These are phyloP conservation scores for Medauroidea extradentata DNA, from an alignment of 1,140 invertebrate species.

Conservation along the genomic window DNA sequence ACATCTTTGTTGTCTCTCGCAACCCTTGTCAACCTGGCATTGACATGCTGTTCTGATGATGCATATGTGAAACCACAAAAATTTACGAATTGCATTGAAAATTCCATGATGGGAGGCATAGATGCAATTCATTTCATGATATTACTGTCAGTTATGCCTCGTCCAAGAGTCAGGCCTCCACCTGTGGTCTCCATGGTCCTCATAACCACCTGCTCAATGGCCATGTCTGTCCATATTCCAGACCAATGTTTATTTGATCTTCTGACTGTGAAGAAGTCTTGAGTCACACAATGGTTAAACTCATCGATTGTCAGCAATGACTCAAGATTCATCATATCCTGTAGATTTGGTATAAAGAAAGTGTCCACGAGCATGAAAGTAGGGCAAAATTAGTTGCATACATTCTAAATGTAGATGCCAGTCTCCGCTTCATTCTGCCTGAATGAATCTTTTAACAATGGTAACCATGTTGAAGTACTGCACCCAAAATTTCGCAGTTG, in stretches of 20 bases:
- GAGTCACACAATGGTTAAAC: constrained; percentile 36
- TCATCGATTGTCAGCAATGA: constrained; percentile 32
- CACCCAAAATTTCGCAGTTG: background rate
- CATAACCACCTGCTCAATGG: constrained; percentile 40
- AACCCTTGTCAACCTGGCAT: constrained; percentile 36
- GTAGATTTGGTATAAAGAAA: constrained; percentile 45
- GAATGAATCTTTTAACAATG: background rate
- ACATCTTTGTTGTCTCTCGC: constrained; percentile 38
- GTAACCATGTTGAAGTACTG: background rate
- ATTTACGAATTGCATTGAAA: constrained; percentile 30
- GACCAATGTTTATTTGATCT: constrained; percentile 42
- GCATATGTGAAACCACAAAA: constrained; percentile 31
- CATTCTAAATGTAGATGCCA: constrained; percentile 31
- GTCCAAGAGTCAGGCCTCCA: constrained; percentile 28
- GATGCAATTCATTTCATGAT: constrained; percentile 36
- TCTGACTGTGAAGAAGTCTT: constrained; percentile 37
- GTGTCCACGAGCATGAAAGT: constrained; percentile 43
- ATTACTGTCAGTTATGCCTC: constrained; percentile 17
- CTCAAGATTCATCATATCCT: constrained; percentile 38
- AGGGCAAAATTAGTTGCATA: constrained; percentile 43
- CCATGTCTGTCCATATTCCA: constrained; percentile 42
- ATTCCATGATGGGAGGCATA: constrained; percentile 29
- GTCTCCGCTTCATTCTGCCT: background rate
- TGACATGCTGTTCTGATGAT: constrained; percentile 43
- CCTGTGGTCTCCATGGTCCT: constrained; percentile 34